A percentile compares a stretch with the other conserved stretches of the same genome.
phyloP scores from a whole-genome alignment of 2,888 invertebrate species.

The Lasioglossum figueresi region DNA sequence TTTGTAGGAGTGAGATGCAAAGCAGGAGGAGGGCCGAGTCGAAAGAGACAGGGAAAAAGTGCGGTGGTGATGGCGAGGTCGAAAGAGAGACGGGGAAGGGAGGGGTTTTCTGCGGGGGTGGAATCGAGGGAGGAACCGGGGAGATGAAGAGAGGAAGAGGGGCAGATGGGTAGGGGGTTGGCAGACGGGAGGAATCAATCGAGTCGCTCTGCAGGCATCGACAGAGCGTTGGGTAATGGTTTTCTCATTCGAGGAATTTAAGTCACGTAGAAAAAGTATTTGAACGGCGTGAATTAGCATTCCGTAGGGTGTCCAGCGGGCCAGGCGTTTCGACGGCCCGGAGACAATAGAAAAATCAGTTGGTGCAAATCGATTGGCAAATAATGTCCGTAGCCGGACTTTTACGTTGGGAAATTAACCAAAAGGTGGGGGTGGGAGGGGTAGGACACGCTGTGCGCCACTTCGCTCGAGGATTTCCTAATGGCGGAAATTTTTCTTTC shows the following conservation, averaged over 20 bases:
- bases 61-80: neutral
- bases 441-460: constrained; percentile 3
- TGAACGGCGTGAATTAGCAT: constrained; percentile 77
- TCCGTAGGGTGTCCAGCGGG: constrained; percentile 69
- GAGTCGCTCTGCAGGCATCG: constrained; percentile 54
- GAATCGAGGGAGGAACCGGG: neutral
- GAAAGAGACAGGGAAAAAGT: constrained; percentile 12
- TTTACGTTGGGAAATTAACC: constrained; percentile 65
- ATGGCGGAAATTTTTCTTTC: constrained; percentile 11
- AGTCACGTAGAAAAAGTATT: constrained; percentile 82
- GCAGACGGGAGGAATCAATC: constrained; percentile 58
- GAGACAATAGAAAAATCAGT: constrained; percentile 76
- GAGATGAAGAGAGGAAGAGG: too few relatives aligned
- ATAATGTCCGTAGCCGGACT: constrained; percentile 71
- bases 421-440: neutral
- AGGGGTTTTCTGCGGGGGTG: neutral
- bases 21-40: neutral
- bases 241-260: constrained; percentile 77
- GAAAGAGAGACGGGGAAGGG: neutral
- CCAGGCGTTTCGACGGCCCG: constrained; percentile 66
- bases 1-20: constrained; percentile 22
- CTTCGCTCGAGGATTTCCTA: constrained; percentile 38
- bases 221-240: constrained; percentile 64
- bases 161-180: neutral
- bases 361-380: constrained; percentile 74